A percentile compares a stretch with the other conserved stretches of the same genome.
Conservation (phyloP, 1,140 invertebrate species). For the Drosophila pseudoananassae region DNA sequence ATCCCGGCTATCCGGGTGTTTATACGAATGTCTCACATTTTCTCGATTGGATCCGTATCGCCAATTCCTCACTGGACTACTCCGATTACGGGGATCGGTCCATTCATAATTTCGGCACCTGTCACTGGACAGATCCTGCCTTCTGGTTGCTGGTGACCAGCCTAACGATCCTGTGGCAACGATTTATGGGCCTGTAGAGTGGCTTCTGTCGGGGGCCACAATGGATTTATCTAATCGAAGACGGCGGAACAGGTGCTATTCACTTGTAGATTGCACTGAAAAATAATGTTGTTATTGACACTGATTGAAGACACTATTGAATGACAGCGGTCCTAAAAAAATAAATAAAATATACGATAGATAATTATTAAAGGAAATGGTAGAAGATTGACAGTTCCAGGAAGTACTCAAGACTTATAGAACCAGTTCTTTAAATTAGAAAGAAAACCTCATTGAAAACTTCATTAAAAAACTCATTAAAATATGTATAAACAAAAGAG, state of each 20-base stretch:
- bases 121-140: background rate
- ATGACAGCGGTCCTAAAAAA: background rate
- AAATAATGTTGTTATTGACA: background rate
- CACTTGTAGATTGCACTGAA: constrained; percentile 18
- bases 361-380: background rate
- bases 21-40: constrained; percentile 88
- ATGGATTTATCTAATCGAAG: constrained; percentile 36
- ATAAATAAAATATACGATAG: background rate
- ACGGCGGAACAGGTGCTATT: background rate
- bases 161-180: background rate
- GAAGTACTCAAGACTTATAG: too few relatives aligned
- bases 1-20: constrained; percentile 87
- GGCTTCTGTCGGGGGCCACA: background rate
- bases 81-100: background rate
- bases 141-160: too few relatives aligned
- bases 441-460: too few relatives aligned
- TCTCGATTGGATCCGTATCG: constrained; percentile 85
- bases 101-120: background rate
- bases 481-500: background rate
- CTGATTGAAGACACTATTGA: constrained; percentile 28
- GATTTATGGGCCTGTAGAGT: background rate
- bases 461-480: too few relatives aligned
- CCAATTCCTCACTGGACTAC: constrained; percentile 30
- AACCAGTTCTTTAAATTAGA: too few relatives aligned
- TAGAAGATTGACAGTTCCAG: too few relatives aligned